Evolutionary conservation across 1,140 invertebrate species (phyloP).

Genomic region (Gonioctena quinquepunctata): DNA sequence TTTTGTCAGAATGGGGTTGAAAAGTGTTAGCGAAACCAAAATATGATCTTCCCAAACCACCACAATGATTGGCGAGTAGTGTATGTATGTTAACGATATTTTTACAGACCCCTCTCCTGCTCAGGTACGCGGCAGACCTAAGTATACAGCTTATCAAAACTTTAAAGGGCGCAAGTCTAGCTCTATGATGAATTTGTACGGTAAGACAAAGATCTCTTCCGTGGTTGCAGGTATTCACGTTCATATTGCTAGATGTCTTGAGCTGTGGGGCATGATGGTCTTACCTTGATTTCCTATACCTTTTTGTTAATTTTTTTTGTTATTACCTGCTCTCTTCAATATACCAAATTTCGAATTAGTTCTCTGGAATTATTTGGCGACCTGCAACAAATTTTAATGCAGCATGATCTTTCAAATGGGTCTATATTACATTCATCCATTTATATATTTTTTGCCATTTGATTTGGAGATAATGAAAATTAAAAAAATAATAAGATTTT

Average conservation of each 20-base stretch:
- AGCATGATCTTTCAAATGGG: too few relatives aligned
- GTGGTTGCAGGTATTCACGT: constrained; percentile 32
- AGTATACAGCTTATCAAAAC: constrained; percentile 82
- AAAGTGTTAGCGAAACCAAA: not conserved
- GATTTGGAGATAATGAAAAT: too few relatives aligned
- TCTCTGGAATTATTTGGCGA: too few relatives aligned
- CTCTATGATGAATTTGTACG: constrained; percentile 91
- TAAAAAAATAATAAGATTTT: too few relatives aligned
- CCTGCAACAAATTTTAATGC: too few relatives aligned
- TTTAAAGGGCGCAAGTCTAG: constrained; percentile 87
- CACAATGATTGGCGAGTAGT: constrained; percentile 52
- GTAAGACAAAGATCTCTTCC: constrained; percentile 66
- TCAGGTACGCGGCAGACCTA: constrained; percentile 76
- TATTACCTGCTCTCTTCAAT: not conserved
- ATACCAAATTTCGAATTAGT: not conserved
- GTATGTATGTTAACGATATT: constrained; percentile 62
- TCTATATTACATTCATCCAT: too few relatives aligned
- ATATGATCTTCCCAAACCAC: not conserved
- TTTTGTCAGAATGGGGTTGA: constrained; percentile 11
- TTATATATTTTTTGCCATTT: too few relatives aligned
- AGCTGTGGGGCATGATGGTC: constrained; percentile 45
- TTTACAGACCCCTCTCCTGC: constrained; percentile 67
- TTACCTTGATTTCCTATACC: not conserved
- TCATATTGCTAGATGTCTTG: constrained; percentile 44
- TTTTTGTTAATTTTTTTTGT: not conserved